Percentiles rank a stretch among this genome's conserved stretches.
These are phyloP conservation scores for Calliphora vicina DNA, from an alignment of 1,140 invertebrate genomes.

Conservation along the genomic window DNA sequence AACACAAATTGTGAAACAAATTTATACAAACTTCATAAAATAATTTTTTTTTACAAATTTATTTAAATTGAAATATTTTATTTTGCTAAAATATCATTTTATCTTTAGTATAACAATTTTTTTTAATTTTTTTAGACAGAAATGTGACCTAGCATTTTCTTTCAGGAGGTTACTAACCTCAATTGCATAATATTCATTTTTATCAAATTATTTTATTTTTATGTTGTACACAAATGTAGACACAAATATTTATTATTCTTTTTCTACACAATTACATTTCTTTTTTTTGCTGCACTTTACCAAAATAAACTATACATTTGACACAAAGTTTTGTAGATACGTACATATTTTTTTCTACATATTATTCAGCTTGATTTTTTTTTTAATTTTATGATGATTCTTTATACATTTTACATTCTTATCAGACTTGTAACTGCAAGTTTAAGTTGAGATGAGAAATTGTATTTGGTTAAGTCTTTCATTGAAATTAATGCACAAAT, in stretches of 20 bases:
- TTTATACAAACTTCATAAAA: too few species aligned
- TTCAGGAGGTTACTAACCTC: background rate
- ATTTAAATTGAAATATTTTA: background rate
- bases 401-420: slow-evolving; percentile 10
- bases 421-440: background rate
- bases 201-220: background rate
- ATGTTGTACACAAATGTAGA: background rate
- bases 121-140: background rate
- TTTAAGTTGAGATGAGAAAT: background rate
- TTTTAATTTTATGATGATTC: slow-evolving; percentile 23
- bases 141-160: background rate
- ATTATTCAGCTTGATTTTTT: too few species aligned
- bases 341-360: background rate
- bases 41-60: too few species aligned
- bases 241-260: background rate
- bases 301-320: background rate
- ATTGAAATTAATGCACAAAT: too few species aligned
- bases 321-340: background rate
- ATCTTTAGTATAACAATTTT: background rate
- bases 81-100: background rate
- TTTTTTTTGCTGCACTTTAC: background rate
- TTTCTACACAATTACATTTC: background rate
- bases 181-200: background rate
- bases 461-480: background rate
- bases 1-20: too few species aligned